Percentiles rank a stretch among this genome's conserved stretches.
Conservation (phyloP, 1,140 invertebrate species). For the Papilio glaucus region DNA sequence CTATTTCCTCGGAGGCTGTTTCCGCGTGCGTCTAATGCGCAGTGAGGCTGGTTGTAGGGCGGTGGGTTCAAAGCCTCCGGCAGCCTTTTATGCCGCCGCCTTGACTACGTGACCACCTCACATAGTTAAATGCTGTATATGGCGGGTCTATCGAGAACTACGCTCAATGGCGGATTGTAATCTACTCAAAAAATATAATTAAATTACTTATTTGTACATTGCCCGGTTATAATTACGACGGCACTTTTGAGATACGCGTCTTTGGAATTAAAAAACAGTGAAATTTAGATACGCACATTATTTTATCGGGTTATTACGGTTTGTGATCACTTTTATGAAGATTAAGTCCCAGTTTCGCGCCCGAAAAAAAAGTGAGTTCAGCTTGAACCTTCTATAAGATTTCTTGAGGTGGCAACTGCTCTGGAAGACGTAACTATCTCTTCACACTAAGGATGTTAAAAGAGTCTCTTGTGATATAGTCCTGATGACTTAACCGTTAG, state of each 20-base stretch:
- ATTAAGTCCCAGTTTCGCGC: no score
- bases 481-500: no score
- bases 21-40: neutral
- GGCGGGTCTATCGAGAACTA: neutral
- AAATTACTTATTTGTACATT: conserved; percentile 5
- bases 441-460: no score
- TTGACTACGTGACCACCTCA: neutral
- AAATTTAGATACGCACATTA: no score
- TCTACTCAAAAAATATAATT: conserved; percentile 7
- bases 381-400: no score
- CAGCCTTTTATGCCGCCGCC: conserved; percentile 3
- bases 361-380: no score
- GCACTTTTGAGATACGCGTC: neutral
- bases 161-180: neutral
- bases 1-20: conserved; percentile 5
- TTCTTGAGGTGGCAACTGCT: no score
- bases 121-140: neutral
- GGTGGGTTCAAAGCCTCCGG: neutral
- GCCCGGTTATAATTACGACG: neutral
- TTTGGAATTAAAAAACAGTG: neutral
- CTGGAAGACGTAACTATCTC: no score
- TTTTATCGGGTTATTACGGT: no score
- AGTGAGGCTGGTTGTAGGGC: neutral
- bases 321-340: no score
- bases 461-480: no score